Conservation (phyloP, 1,140 invertebrate genomes). For the Diprion similis region DNA sequence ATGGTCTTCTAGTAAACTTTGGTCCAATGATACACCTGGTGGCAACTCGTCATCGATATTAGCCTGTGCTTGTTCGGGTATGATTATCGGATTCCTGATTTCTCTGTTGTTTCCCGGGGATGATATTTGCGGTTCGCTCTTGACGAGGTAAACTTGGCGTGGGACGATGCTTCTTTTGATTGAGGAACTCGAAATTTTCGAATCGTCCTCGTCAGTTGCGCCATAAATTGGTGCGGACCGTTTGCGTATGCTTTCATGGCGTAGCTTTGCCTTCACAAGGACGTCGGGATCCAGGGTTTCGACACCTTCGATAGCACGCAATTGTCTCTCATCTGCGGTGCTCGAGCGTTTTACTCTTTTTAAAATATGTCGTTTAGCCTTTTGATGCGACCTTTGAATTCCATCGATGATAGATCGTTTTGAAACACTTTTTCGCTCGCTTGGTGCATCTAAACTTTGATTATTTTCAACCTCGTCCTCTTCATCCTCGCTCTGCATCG, state of each 20-base stretch:
- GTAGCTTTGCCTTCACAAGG: neutral
- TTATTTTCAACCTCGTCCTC: constrained; percentile 12
- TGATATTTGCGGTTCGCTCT: neutral
- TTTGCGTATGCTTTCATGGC: constrained; percentile 11
- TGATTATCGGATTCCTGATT: constrained; percentile 9
- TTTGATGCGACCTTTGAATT: neutral
- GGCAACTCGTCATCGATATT: constrained; percentile 21
- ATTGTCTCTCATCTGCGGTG: neutral
- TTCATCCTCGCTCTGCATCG: constrained; percentile 20
- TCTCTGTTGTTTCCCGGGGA: neutral
- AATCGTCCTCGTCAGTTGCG: constrained; percentile 1
- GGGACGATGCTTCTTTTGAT: neutral
- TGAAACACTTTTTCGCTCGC: neutral
- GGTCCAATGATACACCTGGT: constrained; percentile 21
- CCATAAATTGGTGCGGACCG: neutral
- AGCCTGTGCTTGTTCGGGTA: constrained; percentile 21
- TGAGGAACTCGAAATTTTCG: neutral
- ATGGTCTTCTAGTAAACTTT: neutral
- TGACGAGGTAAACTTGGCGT: neutral
- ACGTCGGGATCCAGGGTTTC: constrained; percentile 7
- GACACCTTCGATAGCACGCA: constrained; percentile 6
- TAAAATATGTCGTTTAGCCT: constrained; percentile 5
- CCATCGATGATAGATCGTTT: constrained; percentile 18
- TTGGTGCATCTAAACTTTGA: neutral
- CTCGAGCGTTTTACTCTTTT: neutral